Conservation (phyloP, 2,888 invertebrate genomes). For the Microplitis deprimator region DNA sequence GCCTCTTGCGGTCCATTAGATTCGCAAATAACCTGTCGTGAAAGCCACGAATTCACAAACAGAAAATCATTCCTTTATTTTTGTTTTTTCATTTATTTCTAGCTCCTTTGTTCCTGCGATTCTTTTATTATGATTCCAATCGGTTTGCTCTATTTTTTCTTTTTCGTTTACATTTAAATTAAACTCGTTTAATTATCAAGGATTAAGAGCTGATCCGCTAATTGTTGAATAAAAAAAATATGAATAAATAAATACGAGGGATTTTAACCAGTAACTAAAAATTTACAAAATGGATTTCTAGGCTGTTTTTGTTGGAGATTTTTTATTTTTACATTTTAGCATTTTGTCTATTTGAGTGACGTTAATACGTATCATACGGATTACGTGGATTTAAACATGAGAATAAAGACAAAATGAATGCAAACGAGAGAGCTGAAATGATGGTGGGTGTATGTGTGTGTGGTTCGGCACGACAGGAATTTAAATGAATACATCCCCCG, state of each 20-base stretch:
- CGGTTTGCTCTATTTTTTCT: not conserved
- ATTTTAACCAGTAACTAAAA: too few relatives aligned
- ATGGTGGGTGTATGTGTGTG: constrained; percentile 4
- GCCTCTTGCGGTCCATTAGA: constrained; percentile 4
- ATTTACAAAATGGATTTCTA: not conserved
- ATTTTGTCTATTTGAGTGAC: constrained; percentile 24
- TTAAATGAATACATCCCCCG: constrained; percentile 47
- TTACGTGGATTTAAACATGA: constrained; percentile 52
- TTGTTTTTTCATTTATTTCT: constrained; percentile 21
- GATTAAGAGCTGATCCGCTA: not conserved
- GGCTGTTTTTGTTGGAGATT: not conserved
- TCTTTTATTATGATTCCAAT: constrained; percentile 18
- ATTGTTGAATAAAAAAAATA: not conserved
- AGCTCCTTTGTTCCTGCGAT: not conserved
- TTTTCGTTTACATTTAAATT: constrained; percentile 1
- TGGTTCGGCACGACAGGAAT: constrained; percentile 43
- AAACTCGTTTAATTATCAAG: not conserved
- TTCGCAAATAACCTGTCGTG: constrained; percentile 7
- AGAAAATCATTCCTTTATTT: not conserved
- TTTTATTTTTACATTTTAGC: constrained; percentile 6
- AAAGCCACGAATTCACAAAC: not conserved
- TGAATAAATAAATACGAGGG: not conserved
- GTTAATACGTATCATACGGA: constrained; percentile 45
- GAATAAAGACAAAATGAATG: constrained; percentile 34
- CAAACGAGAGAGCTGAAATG: constrained; percentile 10